phyloP scores from a whole-genome alignment of 2,113 vertebrate species.

The Dasyornis broadbenti region DNA sequence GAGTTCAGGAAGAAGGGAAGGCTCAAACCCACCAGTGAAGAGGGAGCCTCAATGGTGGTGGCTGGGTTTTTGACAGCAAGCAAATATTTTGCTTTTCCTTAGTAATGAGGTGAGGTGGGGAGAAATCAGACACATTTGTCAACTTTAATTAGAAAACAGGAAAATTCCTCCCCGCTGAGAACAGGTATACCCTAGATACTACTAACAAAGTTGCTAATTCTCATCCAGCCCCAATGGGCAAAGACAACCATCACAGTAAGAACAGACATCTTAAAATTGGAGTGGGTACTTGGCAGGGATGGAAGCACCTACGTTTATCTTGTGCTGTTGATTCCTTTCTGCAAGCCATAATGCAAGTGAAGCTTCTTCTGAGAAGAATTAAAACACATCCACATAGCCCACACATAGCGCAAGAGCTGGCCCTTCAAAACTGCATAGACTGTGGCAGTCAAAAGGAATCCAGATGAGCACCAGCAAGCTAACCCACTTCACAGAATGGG shows the following conservation, averaged over 20 bases:
- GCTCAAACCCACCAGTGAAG: background rate
- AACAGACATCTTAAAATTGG: background rate
- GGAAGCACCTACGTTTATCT: background rate
- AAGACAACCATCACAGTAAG: accelerated
- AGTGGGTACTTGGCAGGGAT: background rate
- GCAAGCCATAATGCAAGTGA: background rate
- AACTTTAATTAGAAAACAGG: background rate
- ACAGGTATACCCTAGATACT: background rate
- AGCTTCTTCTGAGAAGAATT: background rate
- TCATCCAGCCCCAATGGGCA: background rate
- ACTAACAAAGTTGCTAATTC: background rate
- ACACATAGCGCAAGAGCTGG: background rate
- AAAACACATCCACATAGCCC: background rate
- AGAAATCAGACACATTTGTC: background rate
- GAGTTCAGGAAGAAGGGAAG: background rate
- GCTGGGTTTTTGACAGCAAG: background rate
- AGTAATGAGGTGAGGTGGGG: background rate
- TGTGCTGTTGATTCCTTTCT: background rate
- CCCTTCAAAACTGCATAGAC: background rate
- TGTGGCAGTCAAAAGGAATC: background rate
- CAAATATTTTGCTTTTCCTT: background rate
- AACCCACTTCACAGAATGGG: background rate
- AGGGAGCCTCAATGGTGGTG: background rate
- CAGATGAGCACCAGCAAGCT: background rate
- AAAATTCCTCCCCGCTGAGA: background rate